A percentile compares a stretch with the other conserved stretches of the same genome.
phyloP scores from a whole-genome alignment of 2,113 vertebrate species.

The Lepisosteus osseus region DNA sequence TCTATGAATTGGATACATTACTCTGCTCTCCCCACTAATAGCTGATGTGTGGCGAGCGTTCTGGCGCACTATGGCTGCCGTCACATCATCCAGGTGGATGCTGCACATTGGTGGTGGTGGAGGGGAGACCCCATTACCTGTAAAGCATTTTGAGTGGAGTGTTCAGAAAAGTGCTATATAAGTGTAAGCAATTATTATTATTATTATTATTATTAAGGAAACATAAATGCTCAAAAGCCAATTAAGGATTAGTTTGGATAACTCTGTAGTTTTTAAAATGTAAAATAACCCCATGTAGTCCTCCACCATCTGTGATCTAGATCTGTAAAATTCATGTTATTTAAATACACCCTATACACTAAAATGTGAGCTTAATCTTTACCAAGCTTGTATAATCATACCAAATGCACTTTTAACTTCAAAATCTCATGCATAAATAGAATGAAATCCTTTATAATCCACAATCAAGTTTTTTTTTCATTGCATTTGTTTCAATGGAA shows the following conservation, averaged over 20 bases:
- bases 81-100: too few relatives aligned
- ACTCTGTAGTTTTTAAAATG: slow-evolving; percentile 45
- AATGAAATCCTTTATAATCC: slow-evolving; percentile 17
- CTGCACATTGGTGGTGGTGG: too few relatives aligned
- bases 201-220: slow-evolving; percentile 17
- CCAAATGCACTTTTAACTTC: slow-evolving; percentile 49
- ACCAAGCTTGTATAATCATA: slow-evolving; percentile 65
- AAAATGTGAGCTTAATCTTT: slow-evolving; percentile 25
- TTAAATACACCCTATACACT: slow-evolving; percentile 41
- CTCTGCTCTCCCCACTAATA: too few relatives aligned
- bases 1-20: too few relatives aligned
- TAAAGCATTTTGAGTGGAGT: too few relatives aligned
- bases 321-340: slow-evolving; percentile 25
- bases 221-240: slow-evolving; percentile 50
- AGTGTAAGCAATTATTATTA: too few relatives aligned
- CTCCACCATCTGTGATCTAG: slow-evolving; percentile 35
- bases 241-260: slow-evolving; percentile 55
- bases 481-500: too few relatives aligned
- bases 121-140: too few relatives aligned
- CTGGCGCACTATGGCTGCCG: too few relatives aligned
- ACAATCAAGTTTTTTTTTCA: neutral
- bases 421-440: slow-evolving; percentile 5
- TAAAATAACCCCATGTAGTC: slow-evolving; percentile 28
- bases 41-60: too few relatives aligned
- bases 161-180: too few relatives aligned